Evolutionary conservation across 23 tunicate species (phyloP).

Genomic region (Clavelina lepadiformis): DNA sequence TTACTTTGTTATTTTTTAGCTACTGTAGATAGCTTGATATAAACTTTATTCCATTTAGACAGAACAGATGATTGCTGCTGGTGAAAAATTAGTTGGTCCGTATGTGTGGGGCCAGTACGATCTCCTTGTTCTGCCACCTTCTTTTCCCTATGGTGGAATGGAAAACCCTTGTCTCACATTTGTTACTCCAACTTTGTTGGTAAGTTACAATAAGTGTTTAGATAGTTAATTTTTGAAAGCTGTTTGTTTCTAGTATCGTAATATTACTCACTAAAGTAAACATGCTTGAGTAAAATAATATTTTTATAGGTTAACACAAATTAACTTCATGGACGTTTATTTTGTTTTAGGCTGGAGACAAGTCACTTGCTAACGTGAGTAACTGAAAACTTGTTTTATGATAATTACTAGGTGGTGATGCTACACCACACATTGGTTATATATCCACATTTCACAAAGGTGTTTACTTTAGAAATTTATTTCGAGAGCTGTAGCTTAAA

Average conservation of each 20-base stretch:
- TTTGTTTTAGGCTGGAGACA: conserved; percentile 88
- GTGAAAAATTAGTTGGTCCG: conserved; percentile 84
- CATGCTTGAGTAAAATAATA: too few relatives aligned
- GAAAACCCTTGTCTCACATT: conserved; percentile 99
- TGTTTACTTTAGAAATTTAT: too few relatives aligned
- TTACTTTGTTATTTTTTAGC: too few relatives aligned
- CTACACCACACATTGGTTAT: too few relatives aligned
- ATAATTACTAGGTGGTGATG: too few relatives aligned
- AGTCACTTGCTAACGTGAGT: conserved; percentile 91
- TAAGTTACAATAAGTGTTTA: conserved; percentile 7
- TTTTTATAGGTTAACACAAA: background rate
- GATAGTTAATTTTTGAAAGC: background rate
- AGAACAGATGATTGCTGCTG: conserved; percentile 85
- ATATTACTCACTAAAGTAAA: too few relatives aligned
- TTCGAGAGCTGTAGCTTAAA: too few relatives aligned
- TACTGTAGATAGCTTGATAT: too few relatives aligned
- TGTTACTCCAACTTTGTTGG: conserved; percentile 95
- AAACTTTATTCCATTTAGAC: conserved; percentile 46
- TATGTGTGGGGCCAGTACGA: conserved; percentile 99
- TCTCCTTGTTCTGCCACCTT: conserved; percentile 88
- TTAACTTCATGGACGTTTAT: background rate
- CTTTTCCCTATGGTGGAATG: conserved; percentile 99
- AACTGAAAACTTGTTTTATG: too few relatives aligned
- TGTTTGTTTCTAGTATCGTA: too few relatives aligned
- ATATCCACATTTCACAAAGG: too few relatives aligned